Percentiles rank a stretch among this genome's conserved stretches.
These are phyloP conservation scores for Mus spretus DNA, from an alignment of 2,797 vertebrate species.

Conservation along the genomic window DNA sequence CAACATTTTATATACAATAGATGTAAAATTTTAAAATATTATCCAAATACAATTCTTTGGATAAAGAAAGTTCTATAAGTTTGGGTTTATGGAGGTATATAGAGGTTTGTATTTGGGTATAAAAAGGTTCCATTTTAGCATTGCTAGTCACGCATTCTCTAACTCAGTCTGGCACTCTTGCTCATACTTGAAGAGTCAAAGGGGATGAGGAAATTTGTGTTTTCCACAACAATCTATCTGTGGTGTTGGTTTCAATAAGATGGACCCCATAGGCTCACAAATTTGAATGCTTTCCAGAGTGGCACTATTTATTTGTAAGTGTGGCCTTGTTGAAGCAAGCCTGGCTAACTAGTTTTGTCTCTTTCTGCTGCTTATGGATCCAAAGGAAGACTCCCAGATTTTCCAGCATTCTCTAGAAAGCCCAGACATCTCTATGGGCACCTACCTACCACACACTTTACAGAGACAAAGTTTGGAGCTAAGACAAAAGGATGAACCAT, in stretches of 20 bases:
- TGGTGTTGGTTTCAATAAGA: neutral
- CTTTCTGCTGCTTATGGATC: neutral
- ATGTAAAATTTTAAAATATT: neutral
- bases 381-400: neutral
- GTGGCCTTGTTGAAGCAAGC: neutral
- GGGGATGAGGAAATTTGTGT: neutral
- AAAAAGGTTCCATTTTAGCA: neutral
- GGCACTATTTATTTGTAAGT: neutral
- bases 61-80: neutral
- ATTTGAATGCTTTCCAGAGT: neutral
- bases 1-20: neutral
- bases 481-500: no score
- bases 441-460: neutral
- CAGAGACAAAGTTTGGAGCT: no score
- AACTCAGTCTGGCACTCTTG: neutral
- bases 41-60: neutral
- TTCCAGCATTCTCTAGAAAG: neutral
- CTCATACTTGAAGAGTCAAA: neutral
- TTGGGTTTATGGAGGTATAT: neutral
- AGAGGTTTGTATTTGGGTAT: neutral
- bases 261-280: neutral
- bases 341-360: no score
- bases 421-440: neutral
- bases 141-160: neutral
- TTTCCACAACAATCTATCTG: neutral